Evolutionary conservation across 2,113 vertebrate genomes (phyloP), one percentile per base, ranked within the genome.

Genomic region (Thomomys bottae): DNA sequence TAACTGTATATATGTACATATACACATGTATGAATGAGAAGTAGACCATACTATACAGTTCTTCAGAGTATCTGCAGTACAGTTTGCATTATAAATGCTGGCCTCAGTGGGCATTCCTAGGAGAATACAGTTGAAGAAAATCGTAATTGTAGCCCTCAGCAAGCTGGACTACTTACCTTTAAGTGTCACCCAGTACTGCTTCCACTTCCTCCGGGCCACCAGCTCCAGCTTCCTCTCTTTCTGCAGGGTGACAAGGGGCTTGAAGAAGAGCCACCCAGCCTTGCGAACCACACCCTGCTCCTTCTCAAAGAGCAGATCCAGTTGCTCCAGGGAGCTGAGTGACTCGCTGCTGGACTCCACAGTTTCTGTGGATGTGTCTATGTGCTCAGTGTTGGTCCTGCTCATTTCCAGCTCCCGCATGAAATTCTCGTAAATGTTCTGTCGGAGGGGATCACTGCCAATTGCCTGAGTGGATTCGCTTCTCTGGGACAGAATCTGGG

Each of bases 161-260:
- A 5, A 28, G 9, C 8, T 7, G 49, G 49, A 0, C 0, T 1
- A 24, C 95, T 96, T 96, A 99, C 99, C 99, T 98, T 99, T 99
- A 68, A 99, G 98, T 0, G 98, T 99, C 81, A 99, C 98, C 99
- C 99, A 99, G 96, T 99, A 99, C 78, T 99, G 99, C 93, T 98
- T 99, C 99, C 99, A 99, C 84, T 98, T 99, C 93, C 99, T 98
- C 2, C 99, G 98, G 6, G 98, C 97, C 94, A 99, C 98, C 93
- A 99, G 97, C 96, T 99, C 99, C 96, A 99, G 98, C 94, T 99
- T 99, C 95, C 98, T 98, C 94, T 99, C 99, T 95, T 99, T 99
- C 97, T 99, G 99, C 95, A 99, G 95, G 2, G 98, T 99, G 94
- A 99, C 96, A 0, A 99, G 97, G 20, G 99, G 98, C 92, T 99